Conservation (phyloP, 2,113 vertebrate species). For the Ploceus nigricollis region DNA sequence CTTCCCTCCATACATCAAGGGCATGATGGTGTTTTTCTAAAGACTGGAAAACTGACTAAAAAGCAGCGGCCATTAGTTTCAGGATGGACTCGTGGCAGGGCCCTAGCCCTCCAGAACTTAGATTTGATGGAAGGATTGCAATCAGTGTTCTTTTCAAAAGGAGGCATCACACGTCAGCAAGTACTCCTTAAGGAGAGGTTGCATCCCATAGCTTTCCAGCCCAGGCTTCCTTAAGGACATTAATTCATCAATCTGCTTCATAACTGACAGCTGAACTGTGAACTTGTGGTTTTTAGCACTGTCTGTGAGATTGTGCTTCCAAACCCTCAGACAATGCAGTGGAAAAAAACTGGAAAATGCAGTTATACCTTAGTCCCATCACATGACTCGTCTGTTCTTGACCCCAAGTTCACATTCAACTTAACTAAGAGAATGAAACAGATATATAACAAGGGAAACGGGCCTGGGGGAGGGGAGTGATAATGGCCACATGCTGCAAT, state of each 20-base stretch:
- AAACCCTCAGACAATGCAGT: neutral
- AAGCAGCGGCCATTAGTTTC: neutral
- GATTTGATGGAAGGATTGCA: neutral
- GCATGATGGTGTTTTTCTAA: neutral
- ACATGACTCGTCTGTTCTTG: constrained; percentile 50
- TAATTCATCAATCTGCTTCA: neutral
- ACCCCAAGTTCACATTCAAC: constrained; percentile 47
- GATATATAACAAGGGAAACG: constrained; percentile 35
- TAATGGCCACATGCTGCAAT: constrained; percentile 35
- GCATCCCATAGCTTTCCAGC: neutral
- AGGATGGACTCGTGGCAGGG: neutral
- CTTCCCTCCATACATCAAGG: neutral
- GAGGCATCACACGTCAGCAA: neutral
- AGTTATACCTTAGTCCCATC: constrained; percentile 15
- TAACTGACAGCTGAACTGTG: constrained; percentile 38
- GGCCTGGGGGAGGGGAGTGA: constrained; percentile 1
- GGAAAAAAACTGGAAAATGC: constrained; percentile 50
- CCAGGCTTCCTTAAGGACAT: constrained; percentile 5
- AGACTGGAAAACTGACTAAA: neutral
- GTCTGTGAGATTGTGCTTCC: neutral
- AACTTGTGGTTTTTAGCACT: neutral
- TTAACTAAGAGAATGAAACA: constrained; percentile 59
- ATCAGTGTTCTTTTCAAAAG: neutral
- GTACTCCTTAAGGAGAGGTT: neutral
- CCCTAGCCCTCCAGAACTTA: neutral